phyloP scores from a whole-genome alignment of 2,113 vertebrate genomes.

The Centropristis striata region DNA sequence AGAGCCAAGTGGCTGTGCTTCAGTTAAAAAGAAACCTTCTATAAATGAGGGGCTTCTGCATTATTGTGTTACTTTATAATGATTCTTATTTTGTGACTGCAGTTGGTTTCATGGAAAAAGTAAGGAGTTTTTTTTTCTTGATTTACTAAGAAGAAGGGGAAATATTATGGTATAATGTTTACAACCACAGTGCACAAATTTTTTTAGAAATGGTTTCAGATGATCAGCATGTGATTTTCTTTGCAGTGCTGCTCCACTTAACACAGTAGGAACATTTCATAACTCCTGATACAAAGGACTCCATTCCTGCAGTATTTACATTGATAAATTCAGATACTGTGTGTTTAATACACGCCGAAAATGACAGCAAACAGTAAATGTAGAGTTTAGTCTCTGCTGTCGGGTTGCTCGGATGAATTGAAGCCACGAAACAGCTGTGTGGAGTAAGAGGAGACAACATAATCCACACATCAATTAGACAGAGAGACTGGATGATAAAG shows the following conservation, averaged over 20 bases:
- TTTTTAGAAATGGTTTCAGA: conserved; percentile 59
- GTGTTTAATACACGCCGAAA: conserved; percentile 4
- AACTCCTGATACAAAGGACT: conserved; percentile 36
- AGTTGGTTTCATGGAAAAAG: conserved; percentile 15
- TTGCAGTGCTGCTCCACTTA: conserved; percentile 35
- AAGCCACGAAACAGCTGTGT: conserved; percentile 71
- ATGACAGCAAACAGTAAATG: conserved; percentile 1
- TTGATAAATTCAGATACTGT: background rate
- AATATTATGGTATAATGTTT: conserved; percentile 10
- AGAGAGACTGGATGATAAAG: conserved; percentile 47
- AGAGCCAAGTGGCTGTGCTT: conserved; percentile 42
- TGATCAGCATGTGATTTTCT: conserved; percentile 57
- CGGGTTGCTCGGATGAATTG: conserved; percentile 21
- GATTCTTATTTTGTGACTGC: background rate
- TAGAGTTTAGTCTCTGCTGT: conserved; percentile 23
- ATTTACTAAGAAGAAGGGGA: conserved; percentile 7
- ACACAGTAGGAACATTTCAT: conserved; percentile 30
- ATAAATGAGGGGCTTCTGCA: conserved; percentile 26
- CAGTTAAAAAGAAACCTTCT: conserved; percentile 33
- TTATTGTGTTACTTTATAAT: conserved; percentile 23
- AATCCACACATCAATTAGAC: conserved; percentile 78
- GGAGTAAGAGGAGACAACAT: conserved; percentile 65
- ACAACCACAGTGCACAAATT: conserved; percentile 12
- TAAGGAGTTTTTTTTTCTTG: conserved; percentile 11
- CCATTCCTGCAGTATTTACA: conserved; percentile 14